These are phyloP conservation scores for Aurelia aurita complex sp. Pacific DNA, from an alignment of 30 jellyfish, hydroid and myxozoan genomes.

Conservation along the genomic window DNA sequence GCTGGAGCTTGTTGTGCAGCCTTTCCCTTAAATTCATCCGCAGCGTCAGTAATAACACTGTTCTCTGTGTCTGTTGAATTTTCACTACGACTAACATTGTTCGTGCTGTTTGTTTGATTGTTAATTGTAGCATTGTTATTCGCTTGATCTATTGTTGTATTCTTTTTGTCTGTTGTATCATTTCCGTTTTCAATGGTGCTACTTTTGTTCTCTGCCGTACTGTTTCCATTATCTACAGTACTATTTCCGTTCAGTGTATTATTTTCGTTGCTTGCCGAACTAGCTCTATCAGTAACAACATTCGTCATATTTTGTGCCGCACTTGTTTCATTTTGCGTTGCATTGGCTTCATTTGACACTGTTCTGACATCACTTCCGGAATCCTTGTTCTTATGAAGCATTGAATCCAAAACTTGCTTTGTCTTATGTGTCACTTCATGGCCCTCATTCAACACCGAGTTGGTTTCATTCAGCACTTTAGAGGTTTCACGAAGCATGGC, in stretches of 20 bases:
- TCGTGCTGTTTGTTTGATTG: not conserved
- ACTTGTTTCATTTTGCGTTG: constrained; percentile 11
- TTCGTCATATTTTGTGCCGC: constrained; percentile 3
- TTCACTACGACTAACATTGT: not conserved
- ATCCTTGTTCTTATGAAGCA: constrained; percentile 4
- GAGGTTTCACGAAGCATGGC: constrained; percentile 67
- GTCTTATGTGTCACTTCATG: constrained; percentile 37
- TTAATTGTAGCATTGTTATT: not conserved
- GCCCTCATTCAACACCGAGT: constrained; percentile 51
- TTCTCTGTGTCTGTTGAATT: not conserved
- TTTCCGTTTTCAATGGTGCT: not conserved
- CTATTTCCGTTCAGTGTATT: not conserved
- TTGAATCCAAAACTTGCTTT: constrained; percentile 18
- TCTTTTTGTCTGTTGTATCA: not conserved
- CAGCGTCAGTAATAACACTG: not conserved
- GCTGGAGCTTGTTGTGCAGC: not conserved
- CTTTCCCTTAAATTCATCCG: constrained; percentile 16
- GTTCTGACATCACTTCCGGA: constrained; percentile 14
- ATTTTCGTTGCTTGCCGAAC: not conserved
- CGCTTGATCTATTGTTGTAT: not conserved
- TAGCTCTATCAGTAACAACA: constrained; percentile 11
- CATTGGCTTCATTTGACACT: not conserved
- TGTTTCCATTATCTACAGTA: not conserved
- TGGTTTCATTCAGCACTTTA: constrained; percentile 54
- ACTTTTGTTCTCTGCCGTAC: not conserved